Evolutionary conservation across 1,140 invertebrate genomes (phyloP), one percentile per base, ranked within the genome.

Genomic region (Oncopodura yosiiana): DNA sequence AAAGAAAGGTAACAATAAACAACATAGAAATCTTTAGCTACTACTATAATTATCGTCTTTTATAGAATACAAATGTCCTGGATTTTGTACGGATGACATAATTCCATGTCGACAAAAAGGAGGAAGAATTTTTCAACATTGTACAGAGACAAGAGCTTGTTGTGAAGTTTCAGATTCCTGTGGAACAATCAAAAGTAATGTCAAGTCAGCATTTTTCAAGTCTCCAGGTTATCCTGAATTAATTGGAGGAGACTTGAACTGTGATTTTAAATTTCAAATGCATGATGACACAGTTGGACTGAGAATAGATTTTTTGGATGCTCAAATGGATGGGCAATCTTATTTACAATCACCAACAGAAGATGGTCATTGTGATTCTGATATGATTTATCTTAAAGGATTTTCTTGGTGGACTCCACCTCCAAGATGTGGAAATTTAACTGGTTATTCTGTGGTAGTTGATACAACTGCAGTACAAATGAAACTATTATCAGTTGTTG

Each of bases 371-470:
- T 60, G 53, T 44, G 58, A 60, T 26, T 50, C 52, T 11, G 58
- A 60, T 36, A 55, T 60, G 52, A 45, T 60, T 38, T 51, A 49
- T 21, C 27, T 60, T 6, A n/a, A 41, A 9, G 58, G 58, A 16
- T 60, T 60, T 30, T 34, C 48, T n/a, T 45, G 46, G 3, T 60
- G 58, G 58, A 29, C 58, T 19, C 58, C 58, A 3, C 52, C 52
- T 14, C 26, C 46, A 18, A 32, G 44, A 8, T 60, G 58, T 55
- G 58, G 58, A 38, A 60, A 60, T 39, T 37, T 60, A 8, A 55
- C 52, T 26, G 53, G 53, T 5, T 60, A 60, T 23, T 30, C 45
- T 5, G 3, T 30, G 45, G 29, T 11, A 32, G 45, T 14, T 18
- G 16, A 36, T 5, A 49, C 19, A 11, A 21, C 39, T 44, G 2